Percentiles rank a stretch among this genome's conserved stretches.
Conservation (phyloP, 1,140 invertebrate genomes). For the Rhagoletis zephyria region DNA sequence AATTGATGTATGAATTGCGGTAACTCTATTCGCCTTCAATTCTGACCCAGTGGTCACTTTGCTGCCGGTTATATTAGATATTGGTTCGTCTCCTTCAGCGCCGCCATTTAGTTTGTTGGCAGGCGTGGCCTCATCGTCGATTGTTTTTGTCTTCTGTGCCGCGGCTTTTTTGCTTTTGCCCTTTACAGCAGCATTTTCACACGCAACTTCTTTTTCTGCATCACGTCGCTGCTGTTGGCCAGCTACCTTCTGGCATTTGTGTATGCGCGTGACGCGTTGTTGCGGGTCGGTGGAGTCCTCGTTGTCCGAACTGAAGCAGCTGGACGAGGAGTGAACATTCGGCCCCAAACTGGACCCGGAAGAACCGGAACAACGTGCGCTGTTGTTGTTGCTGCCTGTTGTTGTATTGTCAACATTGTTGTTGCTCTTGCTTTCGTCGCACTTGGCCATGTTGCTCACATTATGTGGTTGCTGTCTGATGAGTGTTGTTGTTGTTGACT, state of each 20-base stretch:
- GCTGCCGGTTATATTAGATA: neutral
- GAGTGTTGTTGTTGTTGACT: neutral
- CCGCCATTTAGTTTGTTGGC: neutral
- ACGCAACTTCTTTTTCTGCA: slow-evolving; percentile 48
- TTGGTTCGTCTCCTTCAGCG: neutral
- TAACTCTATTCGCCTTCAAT: neutral
- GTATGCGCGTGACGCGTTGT: neutral
- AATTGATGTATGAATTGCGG: slow-evolving; percentile 21
- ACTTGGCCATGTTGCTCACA: slow-evolving; percentile 54
- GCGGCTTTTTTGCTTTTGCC: neutral
- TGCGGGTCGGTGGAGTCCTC: slow-evolving; percentile 65
- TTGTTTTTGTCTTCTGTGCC: neutral
- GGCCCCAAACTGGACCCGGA: slow-evolving; percentile 78
- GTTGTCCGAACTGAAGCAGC: slow-evolving; percentile 76
- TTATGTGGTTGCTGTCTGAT: neutral
- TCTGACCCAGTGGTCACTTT: neutral
- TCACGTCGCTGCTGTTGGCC: slow-evolving; percentile 33
- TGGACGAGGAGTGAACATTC: slow-evolving; percentile 79
- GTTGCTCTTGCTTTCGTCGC: neutral
- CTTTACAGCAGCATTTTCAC: neutral
- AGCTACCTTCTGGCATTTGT: neutral
- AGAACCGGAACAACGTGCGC: slow-evolving; percentile 73
- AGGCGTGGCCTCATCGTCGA: neutral
- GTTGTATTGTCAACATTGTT: slow-evolving; percentile 16
- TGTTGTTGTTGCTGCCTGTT: neutral